These are phyloP conservation scores for Cephus spinipes DNA, from an alignment of 2,888 invertebrate genomes.

Conservation along the genomic window DNA sequence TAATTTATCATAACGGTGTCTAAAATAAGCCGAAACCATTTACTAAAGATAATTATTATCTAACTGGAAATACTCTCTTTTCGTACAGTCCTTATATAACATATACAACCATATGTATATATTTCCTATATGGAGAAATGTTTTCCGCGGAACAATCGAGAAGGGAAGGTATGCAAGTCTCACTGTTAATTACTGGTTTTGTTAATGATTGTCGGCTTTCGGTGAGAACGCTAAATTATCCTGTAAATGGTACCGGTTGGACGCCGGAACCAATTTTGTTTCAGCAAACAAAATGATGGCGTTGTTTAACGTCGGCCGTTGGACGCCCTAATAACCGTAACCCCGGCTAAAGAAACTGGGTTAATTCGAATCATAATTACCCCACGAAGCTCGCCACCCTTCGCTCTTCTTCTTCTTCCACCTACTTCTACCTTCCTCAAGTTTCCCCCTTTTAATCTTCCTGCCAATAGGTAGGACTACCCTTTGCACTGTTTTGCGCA, in stretches of 20 bases:
- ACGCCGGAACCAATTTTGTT: slow-evolving; percentile 6
- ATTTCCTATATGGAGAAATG: not conserved
- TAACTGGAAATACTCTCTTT: not conserved
- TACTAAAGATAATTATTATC: not conserved
- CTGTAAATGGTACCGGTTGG: not conserved
- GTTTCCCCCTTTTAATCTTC: not conserved
- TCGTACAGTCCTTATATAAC: not conserved
- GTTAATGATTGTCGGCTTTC: slow-evolving; percentile 28
- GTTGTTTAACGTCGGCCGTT: not conserved
- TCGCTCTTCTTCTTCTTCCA: not conserved
- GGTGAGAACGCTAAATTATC: not conserved
- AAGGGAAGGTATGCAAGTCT: not conserved
- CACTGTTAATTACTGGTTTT: slow-evolving; percentile 26
- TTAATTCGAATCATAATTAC: slow-evolving; percentile 3
- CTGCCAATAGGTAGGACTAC: not conserved
- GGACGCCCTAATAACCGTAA: not conserved
- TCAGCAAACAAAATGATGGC: slow-evolving; percentile 1
- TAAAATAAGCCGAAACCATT: not conserved
- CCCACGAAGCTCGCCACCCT: not conserved
- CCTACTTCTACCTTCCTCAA: not conserved
- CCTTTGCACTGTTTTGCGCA: not conserved
- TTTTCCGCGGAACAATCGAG: not conserved
- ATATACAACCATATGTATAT: not conserved
- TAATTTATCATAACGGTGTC: not conserved
- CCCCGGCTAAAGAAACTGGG: not conserved